A percentile compares a stretch with the other conserved stretches of the same genome.
Conservation (phyloP, 2,113 vertebrate species). For the Etheostoma cragini region DNA sequence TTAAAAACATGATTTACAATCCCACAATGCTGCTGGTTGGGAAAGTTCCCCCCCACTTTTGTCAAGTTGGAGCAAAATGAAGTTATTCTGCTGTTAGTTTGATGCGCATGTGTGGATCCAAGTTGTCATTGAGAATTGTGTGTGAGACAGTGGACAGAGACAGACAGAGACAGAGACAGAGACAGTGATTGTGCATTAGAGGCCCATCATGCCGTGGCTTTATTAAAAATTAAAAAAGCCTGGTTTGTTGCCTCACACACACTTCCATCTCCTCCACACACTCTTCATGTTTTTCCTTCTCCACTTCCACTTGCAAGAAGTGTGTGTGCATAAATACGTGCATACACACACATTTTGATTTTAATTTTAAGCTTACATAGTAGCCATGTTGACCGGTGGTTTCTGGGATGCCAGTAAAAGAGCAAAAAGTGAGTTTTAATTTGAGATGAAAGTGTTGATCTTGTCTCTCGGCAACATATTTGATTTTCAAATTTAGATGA, state of each 20-base stretch:
- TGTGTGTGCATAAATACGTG: constrained; percentile 21
- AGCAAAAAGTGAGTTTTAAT: constrained; percentile 15
- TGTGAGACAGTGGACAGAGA: neutral
- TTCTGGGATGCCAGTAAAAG: constrained; percentile 1
- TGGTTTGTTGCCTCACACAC: constrained; percentile 1
- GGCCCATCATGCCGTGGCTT: neutral
- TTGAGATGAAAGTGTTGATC: constrained; percentile 17
- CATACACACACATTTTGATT: constrained; percentile 23
- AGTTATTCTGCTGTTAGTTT: constrained; percentile 16
- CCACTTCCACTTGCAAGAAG: constrained; percentile 16
- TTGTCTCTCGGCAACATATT: constrained; percentile 16
- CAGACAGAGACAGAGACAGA: too few relatives aligned
- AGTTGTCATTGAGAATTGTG: constrained; percentile 5
- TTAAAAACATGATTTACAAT: constrained; percentile 23
- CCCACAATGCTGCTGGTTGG: constrained; percentile 41
- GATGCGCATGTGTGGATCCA: neutral
- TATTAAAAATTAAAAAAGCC: neutral
- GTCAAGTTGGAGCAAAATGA: constrained; percentile 44
- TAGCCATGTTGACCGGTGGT: constrained; percentile 19
- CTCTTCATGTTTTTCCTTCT: too few relatives aligned
- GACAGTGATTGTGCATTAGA: constrained; percentile 5
- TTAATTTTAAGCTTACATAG: constrained; percentile 7
- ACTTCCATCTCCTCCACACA: constrained; percentile 22
- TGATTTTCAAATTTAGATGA: constrained; percentile 4
- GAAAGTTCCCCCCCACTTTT: constrained; percentile 58